Percentiles rank a stretch among this genome's conserved stretches.
phyloP scores from a whole-genome alignment of 2,888 invertebrate species.

The Endomychus coccineus region DNA sequence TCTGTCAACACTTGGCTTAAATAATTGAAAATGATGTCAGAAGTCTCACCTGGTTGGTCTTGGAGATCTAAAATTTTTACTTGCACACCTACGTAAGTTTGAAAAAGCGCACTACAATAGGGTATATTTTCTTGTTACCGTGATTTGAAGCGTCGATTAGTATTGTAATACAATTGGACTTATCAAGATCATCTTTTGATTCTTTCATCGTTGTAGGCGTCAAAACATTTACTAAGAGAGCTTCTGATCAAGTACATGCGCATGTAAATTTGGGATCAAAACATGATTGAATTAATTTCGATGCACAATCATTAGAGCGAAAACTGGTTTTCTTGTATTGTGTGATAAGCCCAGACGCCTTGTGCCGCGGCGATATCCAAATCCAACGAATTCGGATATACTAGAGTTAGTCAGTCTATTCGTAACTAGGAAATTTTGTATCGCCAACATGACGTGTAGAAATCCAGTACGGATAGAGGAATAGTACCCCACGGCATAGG shows the following conservation, averaged over 20 bases:
- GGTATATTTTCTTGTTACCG: conserved; percentile 30
- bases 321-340: conserved; percentile 25
- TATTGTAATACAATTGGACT: conserved; percentile 19
- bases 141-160: conserved; percentile 32
- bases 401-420: no score
- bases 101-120: conserved; percentile 26
- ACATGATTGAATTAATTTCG: conserved; percentile 26
- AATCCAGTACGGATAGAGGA: no score
- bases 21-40: conserved; percentile 24
- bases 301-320: conserved; percentile 25
- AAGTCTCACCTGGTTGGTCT: conserved; percentile 25
- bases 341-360: conserved; percentile 23
- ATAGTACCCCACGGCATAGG: no score
- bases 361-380: conserved; percentile 23
- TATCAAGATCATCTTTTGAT: conserved; percentile 15
- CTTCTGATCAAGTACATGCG: conserved; percentile 27
- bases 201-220: background rate
- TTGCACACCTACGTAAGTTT: conserved; percentile 20
- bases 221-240: conserved; percentile 29
- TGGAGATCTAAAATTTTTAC: conserved; percentile 23
- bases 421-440: no score
- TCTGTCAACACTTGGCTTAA: conserved; percentile 28
- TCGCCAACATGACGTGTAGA: no score
- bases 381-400: no score
- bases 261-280: conserved; percentile 31